Base-by-base conservation (phyloP, 1,140 invertebrate species). In the Paraescarpia echinospica region DNA sequence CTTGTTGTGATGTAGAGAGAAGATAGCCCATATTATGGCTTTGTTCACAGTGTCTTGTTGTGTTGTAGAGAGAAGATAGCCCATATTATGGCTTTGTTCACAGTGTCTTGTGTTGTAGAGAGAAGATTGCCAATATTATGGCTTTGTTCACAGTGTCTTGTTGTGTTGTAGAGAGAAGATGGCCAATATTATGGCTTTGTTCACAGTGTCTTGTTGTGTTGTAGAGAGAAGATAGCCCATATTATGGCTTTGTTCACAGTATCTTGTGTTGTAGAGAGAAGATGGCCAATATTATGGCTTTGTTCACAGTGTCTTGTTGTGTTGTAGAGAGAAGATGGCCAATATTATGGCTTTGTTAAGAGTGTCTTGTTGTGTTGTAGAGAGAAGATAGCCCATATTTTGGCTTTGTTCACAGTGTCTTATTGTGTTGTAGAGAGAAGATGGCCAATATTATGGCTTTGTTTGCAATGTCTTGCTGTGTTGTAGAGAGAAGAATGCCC, bases 331-430 rank as follows among this genome's bases (percentile, higher is more conserved):
- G 96, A 99, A 99, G 97, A 99, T 99, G 98, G 99, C 99, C 0
- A 98, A 99, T 96, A 99, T 0, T 99, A 99, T 95, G 99, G 99
- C 96, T 99, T 99, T 97, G 99, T n/a, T n/a, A n/a, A n/a, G n/a
- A n/a, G n/a, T 90, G 90, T 34, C 22, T n/a, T n/a, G n/a, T 34
- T 92, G 33, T 93, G 27, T 94, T 91, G 94, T 94, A 99, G 99
- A 95, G 99, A 99, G 96, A 99, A 99, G 97, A 99, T 99, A 98
- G 99, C 99, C 0, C 98, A 99, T 96, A 99, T 99, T 0, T 99
- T 95, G 99, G 99, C 96, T 99, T 99, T 97, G 99, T n/a, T n/a
- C n/a, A n/a, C n/a, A n/a, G n/a, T 90, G 90, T 34, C 22, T n/a
- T n/a, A n/a, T 34, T 92, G 33, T 93, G 27, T 94, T 91, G 94